These are phyloP conservation scores for Formica aserva DNA, from an alignment of 2,888 invertebrate species.

Conservation along the genomic window DNA sequence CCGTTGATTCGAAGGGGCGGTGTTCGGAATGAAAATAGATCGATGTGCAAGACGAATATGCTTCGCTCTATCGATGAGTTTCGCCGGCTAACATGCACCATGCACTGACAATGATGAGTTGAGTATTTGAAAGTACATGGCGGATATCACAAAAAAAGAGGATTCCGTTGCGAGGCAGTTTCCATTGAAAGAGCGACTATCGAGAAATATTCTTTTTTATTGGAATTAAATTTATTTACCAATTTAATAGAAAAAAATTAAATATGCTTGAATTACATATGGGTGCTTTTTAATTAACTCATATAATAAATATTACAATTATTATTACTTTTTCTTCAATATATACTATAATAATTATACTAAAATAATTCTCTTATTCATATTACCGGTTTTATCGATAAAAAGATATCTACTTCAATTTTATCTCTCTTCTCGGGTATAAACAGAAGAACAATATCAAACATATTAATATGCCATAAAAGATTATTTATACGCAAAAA, in stretches of 20 bases:
- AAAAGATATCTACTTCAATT: not conserved
- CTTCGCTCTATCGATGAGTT: constrained; percentile 51
- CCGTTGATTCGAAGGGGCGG: constrained; percentile 47
- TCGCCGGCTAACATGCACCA: constrained; percentile 43
- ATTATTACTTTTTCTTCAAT: not conserved
- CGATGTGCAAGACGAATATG: constrained; percentile 54
- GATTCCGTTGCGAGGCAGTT: constrained; percentile 29
- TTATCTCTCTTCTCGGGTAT: not conserved
- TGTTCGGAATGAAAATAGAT: constrained; percentile 55
- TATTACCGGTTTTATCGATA: not conserved
- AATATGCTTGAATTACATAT: not conserved
- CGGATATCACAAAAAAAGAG: constrained; percentile 24
- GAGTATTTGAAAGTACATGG: constrained; percentile 43
- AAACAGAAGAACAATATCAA: not conserved
- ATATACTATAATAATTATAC: not conserved
- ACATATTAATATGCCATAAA: not conserved
- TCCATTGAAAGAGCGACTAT: constrained; percentile 11
- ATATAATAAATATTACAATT: not conserved
- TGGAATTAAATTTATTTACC: constrained; percentile 14
- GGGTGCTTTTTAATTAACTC: not conserved
- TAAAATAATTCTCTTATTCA: not conserved
- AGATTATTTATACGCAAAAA: not conserved
- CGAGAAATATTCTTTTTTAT: not conserved
- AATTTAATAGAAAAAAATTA: constrained; percentile 6
- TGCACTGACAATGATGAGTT: constrained; percentile 51